A percentile compares a stretch with the other conserved stretches of the same genome.
Evolutionary conservation across 2,797 vertebrate genomes (phyloP).

Genomic region (Cirrhinus mrigala): DNA sequence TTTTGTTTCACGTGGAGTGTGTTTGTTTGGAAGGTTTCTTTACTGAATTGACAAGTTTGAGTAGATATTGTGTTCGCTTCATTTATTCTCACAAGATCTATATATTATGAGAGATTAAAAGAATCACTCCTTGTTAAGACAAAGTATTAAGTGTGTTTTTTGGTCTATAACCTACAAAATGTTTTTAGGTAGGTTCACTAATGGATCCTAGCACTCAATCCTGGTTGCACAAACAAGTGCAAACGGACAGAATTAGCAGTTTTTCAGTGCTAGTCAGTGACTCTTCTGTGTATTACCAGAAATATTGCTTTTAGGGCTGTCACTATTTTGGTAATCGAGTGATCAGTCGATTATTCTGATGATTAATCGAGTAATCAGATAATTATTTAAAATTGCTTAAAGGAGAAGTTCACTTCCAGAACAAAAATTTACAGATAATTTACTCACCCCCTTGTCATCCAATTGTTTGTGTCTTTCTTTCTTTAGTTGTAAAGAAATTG

Average conservation of each 20-base stretch:
- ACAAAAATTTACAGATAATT: no score
- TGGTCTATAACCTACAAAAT: not conserved
- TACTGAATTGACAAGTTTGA: slow-evolving; percentile 20
- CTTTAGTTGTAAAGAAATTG: no score
- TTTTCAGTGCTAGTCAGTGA: not conserved
- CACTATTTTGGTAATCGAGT: no score
- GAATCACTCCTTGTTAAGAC: not conserved
- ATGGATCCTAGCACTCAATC: not conserved
- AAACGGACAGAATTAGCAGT: not conserved
- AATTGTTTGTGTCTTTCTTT: no score
- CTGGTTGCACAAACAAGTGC: not conserved
- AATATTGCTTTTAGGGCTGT: not conserved
- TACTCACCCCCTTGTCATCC: no score
- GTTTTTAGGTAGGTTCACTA: not conserved
- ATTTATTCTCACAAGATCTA: not conserved
- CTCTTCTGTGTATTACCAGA: not conserved
- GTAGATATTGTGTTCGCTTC: not conserved
- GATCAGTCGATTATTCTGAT: no score
- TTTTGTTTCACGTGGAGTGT: slow-evolving; percentile 66
- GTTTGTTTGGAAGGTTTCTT: slow-evolving; percentile 53
- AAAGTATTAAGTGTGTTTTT: not conserved
- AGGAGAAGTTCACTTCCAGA: no score
- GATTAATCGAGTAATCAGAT: no score
- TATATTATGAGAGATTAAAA: not conserved
- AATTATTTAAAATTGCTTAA: no score